Evolutionary conservation across 2,888 invertebrate species (phyloP).

Genomic region (Nomada flava): DNA sequence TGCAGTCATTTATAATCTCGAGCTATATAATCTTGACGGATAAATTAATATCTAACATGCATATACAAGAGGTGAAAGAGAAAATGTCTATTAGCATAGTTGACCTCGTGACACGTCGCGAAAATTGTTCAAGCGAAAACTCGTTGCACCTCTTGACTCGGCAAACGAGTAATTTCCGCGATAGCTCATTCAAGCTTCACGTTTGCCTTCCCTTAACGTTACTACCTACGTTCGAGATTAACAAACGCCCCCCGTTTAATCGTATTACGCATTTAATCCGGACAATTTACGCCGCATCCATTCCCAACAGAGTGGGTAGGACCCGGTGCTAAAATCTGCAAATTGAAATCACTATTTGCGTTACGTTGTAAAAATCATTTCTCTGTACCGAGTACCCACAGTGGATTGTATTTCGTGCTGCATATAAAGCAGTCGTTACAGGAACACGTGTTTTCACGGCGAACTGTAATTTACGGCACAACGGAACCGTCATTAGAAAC

Average conservation of each 20-base stretch:
- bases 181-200: not conserved
- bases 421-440: not conserved
- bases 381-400: no score
- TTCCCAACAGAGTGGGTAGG: not conserved
- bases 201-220: not conserved
- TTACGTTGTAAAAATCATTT: not conserved
- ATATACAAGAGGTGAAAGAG: no score
- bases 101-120: conserved; percentile 18
- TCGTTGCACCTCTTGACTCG: conserved; percentile 6
- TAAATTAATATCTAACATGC: no score
- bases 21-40: no score
- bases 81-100: conserved; percentile 8
- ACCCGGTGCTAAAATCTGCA: not conserved
- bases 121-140: conserved; percentile 34
- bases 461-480: not conserved
- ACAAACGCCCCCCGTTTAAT: not conserved
- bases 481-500: conserved; percentile 7
- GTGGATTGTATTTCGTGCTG: not conserved
- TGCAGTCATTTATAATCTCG: no score
- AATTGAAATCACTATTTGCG: not conserved
- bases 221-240: conserved; percentile 13
- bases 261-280: conserved; percentile 7
- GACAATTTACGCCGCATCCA: not conserved
- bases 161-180: conserved; percentile 44
- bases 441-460: not conserved